Conservation (phyloP, 2,888 invertebrate genomes). For the Leptopterna dolabrata region DNA sequence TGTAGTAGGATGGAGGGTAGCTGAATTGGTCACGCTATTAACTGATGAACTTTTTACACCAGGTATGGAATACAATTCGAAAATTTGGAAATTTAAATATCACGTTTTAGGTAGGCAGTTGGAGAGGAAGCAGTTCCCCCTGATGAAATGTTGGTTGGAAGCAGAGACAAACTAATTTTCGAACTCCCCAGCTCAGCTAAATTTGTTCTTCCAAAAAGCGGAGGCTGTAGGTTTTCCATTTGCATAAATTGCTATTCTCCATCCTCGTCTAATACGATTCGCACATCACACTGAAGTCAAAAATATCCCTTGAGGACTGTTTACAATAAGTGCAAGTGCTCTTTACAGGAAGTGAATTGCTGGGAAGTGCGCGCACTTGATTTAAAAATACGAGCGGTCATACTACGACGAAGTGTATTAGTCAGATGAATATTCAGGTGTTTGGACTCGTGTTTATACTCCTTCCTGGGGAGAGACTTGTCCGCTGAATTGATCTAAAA, state of each 20-base stretch:
- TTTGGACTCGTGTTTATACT: conserved; percentile 3
- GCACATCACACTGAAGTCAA: neutral
- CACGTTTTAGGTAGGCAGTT: too few species aligned
- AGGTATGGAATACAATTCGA: too few species aligned
- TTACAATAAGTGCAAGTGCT: neutral
- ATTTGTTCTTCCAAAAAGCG: neutral
- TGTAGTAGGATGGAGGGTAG: too few species aligned
- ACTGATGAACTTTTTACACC: too few species aligned
- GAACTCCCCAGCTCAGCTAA: conserved; percentile 23
- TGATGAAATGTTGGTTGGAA: neutral
- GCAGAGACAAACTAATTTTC: conserved; percentile 25
- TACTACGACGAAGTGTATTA: neutral
- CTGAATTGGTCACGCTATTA: too few species aligned
- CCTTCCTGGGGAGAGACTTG: neutral
- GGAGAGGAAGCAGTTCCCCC: neutral
- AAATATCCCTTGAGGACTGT: neutral
- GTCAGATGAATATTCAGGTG: neutral
- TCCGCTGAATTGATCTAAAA: conserved; percentile 12
- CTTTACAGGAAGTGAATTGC: neutral
- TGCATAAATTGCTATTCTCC: conserved; percentile 23
- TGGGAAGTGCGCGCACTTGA: neutral
- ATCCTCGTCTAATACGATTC: neutral
- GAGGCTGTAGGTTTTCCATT: conserved; percentile 8
- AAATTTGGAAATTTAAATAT: too few species aligned
- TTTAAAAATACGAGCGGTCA: neutral